Conservation (phyloP, 2,888 invertebrate genomes). For the Xestia c-nigrum region DNA sequence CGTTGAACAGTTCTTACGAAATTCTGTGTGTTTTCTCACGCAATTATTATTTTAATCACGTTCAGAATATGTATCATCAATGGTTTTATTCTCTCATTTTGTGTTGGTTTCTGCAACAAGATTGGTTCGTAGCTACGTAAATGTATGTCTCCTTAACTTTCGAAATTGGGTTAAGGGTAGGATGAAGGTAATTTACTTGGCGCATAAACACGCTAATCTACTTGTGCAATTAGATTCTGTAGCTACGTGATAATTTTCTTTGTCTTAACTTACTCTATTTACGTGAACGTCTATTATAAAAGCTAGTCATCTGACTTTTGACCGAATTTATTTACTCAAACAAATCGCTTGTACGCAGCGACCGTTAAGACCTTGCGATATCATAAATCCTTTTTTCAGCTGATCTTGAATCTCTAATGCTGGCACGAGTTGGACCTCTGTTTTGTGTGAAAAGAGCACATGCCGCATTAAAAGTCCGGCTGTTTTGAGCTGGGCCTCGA, state of each 20-base stretch:
- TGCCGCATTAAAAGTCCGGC: constrained; percentile 88
- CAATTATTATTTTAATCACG: not conserved
- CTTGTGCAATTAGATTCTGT: constrained; percentile 45
- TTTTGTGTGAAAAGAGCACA: constrained; percentile 85
- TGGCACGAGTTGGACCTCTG: constrained; percentile 74
- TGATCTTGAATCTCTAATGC: constrained; percentile 77
- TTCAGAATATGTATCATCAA: not conserved
- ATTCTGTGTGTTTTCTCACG: not conserved
- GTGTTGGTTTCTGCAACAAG: constrained; percentile 58
- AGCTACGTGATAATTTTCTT: constrained; percentile 7
- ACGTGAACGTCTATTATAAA: not conserved
- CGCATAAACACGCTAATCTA: constrained; percentile 51
- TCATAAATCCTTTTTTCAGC: constrained; percentile 74
- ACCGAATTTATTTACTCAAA: constrained; percentile 15
- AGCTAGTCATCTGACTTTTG: not conserved
- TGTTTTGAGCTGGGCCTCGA: constrained; percentile 85
- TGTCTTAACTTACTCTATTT: not conserved
- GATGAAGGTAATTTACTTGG: constrained; percentile 61
- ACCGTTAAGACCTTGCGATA: constrained; percentile 61
- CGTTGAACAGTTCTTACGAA: not conserved
- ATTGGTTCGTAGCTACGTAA: constrained; percentile 38
- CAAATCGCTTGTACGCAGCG: constrained; percentile 34
- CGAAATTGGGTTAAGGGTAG: constrained; percentile 73
- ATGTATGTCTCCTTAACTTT: constrained; percentile 42
- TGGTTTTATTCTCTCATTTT: constrained; percentile 6